Conservation (phyloP, 2,888 invertebrate species). For the Odontocerum albicorne region DNA sequence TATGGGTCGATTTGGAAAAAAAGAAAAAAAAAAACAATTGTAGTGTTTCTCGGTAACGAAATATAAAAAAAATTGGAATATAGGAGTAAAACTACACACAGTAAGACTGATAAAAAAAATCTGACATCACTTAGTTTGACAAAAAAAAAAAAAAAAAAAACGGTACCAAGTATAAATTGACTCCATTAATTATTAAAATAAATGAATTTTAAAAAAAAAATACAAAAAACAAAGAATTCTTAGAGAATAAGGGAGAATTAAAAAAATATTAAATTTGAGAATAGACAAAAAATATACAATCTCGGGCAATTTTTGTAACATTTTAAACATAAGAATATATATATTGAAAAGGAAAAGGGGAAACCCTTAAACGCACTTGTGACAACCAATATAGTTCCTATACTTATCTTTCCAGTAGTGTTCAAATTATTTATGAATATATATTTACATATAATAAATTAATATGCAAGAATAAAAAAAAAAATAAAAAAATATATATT, state of each 20-base stretch:
- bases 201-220: too few relatives aligned
- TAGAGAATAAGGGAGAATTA: constrained; percentile 28
- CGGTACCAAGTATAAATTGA: constrained; percentile 36
- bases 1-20: constrained; percentile 11
- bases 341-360: not conserved
- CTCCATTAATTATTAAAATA: constrained; percentile 33
- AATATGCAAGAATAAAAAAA: constrained; percentile 2
- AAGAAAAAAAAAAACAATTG: constrained; percentile 15
- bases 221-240: constrained; percentile 9
- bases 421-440: constrained; percentile 53
- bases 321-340: constrained; percentile 12
- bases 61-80: constrained; percentile 24
- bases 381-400: constrained; percentile 38
- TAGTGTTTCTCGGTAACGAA: constrained; percentile 34
- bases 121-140: constrained; percentile 31
- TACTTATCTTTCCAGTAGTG: constrained; percentile 37
- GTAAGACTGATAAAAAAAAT: constrained; percentile 35
- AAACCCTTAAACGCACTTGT: constrained; percentile 28
- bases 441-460: constrained; percentile 26
- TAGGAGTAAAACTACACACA: constrained; percentile 35
- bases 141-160: constrained; percentile 28
- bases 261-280: constrained; percentile 17
- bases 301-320: constrained; percentile 32
- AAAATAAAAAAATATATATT: constrained; percentile 12
- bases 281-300: constrained; percentile 31